Conservation (phyloP, 2,113 vertebrate genomes). For the Dunckerocampus dactyliophorus region DNA sequence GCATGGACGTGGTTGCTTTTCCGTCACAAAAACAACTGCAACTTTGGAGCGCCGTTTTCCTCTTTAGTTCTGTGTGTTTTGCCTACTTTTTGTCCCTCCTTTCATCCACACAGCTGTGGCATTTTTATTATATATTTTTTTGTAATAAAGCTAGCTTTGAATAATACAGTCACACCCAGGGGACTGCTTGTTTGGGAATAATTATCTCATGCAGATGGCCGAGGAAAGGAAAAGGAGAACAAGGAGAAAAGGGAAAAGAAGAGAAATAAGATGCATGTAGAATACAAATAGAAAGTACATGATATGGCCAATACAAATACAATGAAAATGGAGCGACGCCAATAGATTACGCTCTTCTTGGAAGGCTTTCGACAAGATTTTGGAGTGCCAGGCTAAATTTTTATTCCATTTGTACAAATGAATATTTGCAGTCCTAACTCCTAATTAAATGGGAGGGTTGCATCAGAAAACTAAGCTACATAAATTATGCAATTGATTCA, state of each 20-base stretch:
- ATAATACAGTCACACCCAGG: constrained; percentile 57
- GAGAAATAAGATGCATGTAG: constrained; percentile 7
- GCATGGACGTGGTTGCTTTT: constrained; percentile 14
- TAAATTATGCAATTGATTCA: too few species aligned
- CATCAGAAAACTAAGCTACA: too few species aligned
- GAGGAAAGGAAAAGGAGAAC: constrained; percentile 16
- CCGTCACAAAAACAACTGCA: constrained; percentile 15
- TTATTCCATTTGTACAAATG: too few species aligned
- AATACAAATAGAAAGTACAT: not conserved
- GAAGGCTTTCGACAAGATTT: too few species aligned
- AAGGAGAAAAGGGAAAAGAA: constrained; percentile 4
- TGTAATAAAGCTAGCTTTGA: constrained; percentile 57
- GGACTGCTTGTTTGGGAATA: constrained; percentile 67
- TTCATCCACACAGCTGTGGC: constrained; percentile 37
- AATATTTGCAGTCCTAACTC: too few species aligned
- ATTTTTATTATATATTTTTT: constrained; percentile 30
- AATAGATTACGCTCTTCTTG: too few species aligned
- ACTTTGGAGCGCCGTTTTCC: not conserved
- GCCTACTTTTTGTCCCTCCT: constrained; percentile 4
- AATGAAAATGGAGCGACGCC: too few species aligned
- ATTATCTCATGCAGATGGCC: constrained; percentile 67
- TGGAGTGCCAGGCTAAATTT: too few species aligned
- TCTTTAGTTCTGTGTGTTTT: not conserved
- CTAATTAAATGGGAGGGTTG: too few species aligned
- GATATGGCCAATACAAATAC: not conserved